Conservation (phyloP, 2,888 invertebrate genomes). For the Linhomoeus sp. region DNA sequence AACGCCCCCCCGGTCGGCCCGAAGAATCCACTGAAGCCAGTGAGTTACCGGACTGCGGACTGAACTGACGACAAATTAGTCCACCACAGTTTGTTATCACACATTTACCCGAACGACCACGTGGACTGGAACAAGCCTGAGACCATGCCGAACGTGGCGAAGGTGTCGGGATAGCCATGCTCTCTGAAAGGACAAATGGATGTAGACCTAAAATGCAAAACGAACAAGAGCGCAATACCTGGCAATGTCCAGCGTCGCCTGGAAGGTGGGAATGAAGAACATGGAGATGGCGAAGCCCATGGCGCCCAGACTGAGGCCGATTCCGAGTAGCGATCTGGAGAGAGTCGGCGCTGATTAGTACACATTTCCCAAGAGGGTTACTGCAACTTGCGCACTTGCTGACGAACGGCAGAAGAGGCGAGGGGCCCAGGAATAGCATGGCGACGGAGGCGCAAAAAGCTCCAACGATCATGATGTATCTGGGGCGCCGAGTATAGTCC, state of each 20-base stretch:
- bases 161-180: slow-evolving; percentile 48
- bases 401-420: slow-evolving; percentile 27
- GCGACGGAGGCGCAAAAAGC: slow-evolving; percentile 16
- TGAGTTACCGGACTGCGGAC: background rate
- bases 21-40: slow-evolving; percentile 14
- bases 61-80: background rate
- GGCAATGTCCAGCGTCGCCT: slow-evolving; percentile 55
- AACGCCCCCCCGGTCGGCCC: slow-evolving; percentile 25
- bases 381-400: no score
- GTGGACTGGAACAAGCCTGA: slow-evolving; percentile 76
- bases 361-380: no score
- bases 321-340: slow-evolving; percentile 39
- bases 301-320: slow-evolving; percentile 43
- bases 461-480: slow-evolving; percentile 19
- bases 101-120: slow-evolving; percentile 58
- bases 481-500: slow-evolving; percentile 9
- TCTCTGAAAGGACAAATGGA: slow-evolving; percentile 18
- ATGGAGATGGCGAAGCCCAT: slow-evolving; percentile 66
- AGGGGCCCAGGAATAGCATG: no score
- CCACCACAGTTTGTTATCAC: no score
- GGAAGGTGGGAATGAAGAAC: slow-evolving; percentile 62
- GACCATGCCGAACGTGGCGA: slow-evolving; percentile 68
- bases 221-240: slow-evolving; percentile 41
- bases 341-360: background rate
- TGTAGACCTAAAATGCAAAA: background rate